Conservation (phyloP, 2,113 vertebrate species). For the Garra rufa region DNA sequence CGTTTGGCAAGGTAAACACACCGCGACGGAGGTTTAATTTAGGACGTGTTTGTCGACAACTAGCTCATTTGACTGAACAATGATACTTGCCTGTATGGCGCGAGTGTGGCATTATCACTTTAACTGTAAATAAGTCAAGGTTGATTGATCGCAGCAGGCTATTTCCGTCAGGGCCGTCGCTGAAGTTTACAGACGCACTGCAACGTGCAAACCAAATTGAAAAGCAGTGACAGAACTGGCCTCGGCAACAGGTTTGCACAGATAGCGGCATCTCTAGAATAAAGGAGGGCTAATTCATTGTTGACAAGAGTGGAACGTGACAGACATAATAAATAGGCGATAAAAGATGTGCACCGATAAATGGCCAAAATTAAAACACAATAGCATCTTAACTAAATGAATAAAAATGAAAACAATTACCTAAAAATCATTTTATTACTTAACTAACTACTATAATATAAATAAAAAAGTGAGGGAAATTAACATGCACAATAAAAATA, state of each 20-base stretch:
- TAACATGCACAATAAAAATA: too few relatives aligned
- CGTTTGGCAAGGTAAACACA: background rate
- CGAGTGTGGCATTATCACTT: slow-evolving; percentile 13
- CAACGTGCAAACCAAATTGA: background rate
- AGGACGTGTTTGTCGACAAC: slow-evolving; percentile 7
- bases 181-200: background rate
- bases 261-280: background rate
- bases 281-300: background rate
- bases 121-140: slow-evolving; percentile 32
- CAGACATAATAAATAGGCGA: background rate
- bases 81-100: background rate
- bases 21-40: background rate
- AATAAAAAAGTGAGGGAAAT: too few relatives aligned
- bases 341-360: background rate
- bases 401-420: background rate
- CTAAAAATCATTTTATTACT: too few relatives aligned
- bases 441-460: too few relatives aligned
- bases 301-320: background rate
- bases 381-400: background rate
- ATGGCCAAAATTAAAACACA: background rate
- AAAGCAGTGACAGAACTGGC: slow-evolving; percentile 20
- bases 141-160: slow-evolving; percentile 25
- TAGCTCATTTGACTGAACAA: slow-evolving; percentile 7
- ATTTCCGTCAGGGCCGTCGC: slow-evolving; percentile 22
- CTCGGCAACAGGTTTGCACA: slow-evolving; percentile 5